Percentiles rank a stretch among this genome's conserved stretches.
These are phyloP conservation scores for Polypedilum pembai DNA, from an alignment of 1,140 invertebrate species.

Conservation along the genomic window DNA sequence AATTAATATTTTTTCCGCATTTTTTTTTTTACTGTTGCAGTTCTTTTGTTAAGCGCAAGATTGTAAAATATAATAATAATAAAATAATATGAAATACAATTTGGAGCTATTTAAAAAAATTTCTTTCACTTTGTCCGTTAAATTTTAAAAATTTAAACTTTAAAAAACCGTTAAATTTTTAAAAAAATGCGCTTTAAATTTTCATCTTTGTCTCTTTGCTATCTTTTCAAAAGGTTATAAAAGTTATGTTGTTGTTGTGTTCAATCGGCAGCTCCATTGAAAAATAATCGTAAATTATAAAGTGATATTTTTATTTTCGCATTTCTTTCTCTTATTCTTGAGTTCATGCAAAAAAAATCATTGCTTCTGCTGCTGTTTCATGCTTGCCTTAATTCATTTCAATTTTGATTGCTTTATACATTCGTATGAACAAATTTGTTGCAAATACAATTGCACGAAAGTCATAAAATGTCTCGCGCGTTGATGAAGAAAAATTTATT, in stretches of 20 bases:
- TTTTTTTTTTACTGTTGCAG: conserved; percentile 7
- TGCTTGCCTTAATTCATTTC: conserved; percentile 8
- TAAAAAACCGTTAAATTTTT: background rate
- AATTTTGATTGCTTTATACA: conserved; percentile 25
- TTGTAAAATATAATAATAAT: background rate
- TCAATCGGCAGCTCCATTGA: conserved; percentile 20
- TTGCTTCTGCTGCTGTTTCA: background rate
- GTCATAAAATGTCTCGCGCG: background rate
- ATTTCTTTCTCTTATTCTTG: background rate
- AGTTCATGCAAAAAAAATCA: background rate
- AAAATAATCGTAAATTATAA: conserved; percentile 27
- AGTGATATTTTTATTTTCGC: conserved; percentile 26
- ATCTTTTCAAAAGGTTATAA: background rate
- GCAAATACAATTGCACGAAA: background rate
- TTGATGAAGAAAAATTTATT: conserved; percentile 1
- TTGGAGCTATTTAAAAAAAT: background rate
- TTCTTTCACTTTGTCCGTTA: too few relatives aligned
- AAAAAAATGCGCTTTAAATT: background rate
- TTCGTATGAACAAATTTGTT: conserved; percentile 16
- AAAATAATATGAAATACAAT: conserved; percentile 10
- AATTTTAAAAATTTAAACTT: background rate
- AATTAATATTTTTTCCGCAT: conserved; percentile 27
- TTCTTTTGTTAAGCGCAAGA: background rate
- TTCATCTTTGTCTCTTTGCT: too few relatives aligned
- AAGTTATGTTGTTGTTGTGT: background rate